Percentiles rank a stretch among this genome's conserved stretches.
Conservation (phyloP, 2,113 vertebrate genomes). For the Sporophila hypoxantha region DNA sequence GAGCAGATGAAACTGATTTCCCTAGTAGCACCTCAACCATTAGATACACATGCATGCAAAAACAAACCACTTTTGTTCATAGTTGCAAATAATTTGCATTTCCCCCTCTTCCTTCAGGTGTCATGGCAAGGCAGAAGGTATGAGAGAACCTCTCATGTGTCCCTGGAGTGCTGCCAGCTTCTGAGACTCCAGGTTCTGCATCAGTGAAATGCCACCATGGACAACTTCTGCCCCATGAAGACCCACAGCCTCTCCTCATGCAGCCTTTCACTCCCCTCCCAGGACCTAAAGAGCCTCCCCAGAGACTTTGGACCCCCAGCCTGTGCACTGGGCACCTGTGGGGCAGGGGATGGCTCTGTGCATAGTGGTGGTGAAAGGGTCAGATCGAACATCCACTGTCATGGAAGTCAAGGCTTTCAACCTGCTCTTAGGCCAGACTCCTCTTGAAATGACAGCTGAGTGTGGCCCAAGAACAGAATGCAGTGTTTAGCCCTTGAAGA, state of each 20-base stretch:
- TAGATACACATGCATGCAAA: neutral
- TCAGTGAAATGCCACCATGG: neutral
- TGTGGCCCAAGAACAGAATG: neutral
- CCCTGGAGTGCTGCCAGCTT: neutral
- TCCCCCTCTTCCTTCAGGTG: slow-evolving; percentile 34
- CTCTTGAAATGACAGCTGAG: neutral
- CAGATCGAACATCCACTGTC: neutral
- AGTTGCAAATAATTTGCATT: neutral
- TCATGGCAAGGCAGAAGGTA: slow-evolving; percentile 44
- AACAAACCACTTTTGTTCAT: rapidly evolving
- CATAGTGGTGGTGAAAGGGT: rapidly evolving
- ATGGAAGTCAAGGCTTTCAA: neutral
- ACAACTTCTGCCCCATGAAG: neutral
- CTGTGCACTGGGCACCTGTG: neutral
- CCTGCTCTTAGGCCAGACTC: neutral
- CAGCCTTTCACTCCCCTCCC: neutral
- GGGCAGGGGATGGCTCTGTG: rapidly evolving
- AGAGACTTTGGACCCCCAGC: neutral
- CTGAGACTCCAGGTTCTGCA: neutral
- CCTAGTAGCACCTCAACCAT: neutral
- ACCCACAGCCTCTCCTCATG: neutral
- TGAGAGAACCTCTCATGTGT: neutral
- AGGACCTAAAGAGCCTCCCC: neutral
- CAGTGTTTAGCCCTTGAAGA: neutral
- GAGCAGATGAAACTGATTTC: neutral